Evolutionary conservation across 35 echinoderm and acorn worm genomes (phyloP).

Genomic region (Eucidaris tribuloides): DNA sequence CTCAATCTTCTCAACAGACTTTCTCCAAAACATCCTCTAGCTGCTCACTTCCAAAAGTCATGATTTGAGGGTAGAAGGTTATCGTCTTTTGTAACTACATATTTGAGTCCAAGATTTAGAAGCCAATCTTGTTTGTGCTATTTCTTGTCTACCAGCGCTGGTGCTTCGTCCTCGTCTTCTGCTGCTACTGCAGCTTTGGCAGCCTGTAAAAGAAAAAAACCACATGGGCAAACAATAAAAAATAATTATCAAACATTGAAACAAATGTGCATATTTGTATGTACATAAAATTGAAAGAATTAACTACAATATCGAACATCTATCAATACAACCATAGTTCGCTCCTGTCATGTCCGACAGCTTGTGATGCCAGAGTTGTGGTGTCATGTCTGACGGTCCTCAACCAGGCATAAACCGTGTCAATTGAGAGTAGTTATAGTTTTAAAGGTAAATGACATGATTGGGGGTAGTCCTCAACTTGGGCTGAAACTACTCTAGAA

Average conservation of each 20-base stretch:
- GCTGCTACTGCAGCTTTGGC: slow-evolving; percentile 84
- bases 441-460: not conserved
- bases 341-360: not conserved
- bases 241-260: not conserved
- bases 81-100: no score
- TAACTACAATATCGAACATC: not conserved
- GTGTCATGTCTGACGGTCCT: not conserved
- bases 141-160: slow-evolving; percentile 53
- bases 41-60: no score
- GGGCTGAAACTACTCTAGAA: no score
- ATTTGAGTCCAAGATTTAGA: no score
- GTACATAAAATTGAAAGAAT: not conserved
- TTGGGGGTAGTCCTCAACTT: no score
- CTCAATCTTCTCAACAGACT: no score
- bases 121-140: not conserved
- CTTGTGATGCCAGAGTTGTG: not conserved
- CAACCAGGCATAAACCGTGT: not conserved
- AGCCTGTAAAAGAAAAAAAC: slow-evolving; percentile 57
- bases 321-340: not conserved
- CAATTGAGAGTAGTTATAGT: not conserved
- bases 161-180: slow-evolving; percentile 70
- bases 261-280: not conserved
- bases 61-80: no score
- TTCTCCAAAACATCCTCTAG: no score
- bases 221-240: not conserved